phyloP scores from a whole-genome alignment of 2,113 vertebrate genomes.

The Ascaphus truei region DNA sequence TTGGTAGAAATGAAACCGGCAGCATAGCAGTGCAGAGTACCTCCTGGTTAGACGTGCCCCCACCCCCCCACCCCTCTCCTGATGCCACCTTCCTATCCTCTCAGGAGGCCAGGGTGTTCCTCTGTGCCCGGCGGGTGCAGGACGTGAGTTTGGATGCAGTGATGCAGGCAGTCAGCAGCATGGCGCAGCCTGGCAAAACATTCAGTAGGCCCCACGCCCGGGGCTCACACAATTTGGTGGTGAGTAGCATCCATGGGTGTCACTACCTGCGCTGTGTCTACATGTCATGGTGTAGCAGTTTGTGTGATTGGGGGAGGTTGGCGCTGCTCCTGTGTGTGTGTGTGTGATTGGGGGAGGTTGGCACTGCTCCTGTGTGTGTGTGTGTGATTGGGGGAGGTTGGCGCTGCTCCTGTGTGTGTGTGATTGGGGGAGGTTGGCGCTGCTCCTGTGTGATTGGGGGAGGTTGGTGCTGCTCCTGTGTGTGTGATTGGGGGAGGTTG shows the following conservation, averaged over 20 bases:
- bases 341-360: too few relatives aligned
- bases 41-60: not conserved
- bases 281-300: too few relatives aligned
- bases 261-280: too few relatives aligned
- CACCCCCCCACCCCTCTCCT: not conserved
- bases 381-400: too few relatives aligned
- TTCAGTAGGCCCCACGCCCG: conserved; percentile 50
- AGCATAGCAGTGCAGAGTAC: not conserved
- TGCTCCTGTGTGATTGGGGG: not conserved
- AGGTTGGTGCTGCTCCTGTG: not conserved
- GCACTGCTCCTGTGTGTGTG: not conserved
- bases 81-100: too few relatives aligned
- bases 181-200: conserved; percentile 50
- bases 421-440: not conserved
- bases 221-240: conserved; percentile 66
- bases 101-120: conserved; percentile 63
- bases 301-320: too few relatives aligned
- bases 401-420: not conserved
- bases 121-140: conserved; percentile 56
- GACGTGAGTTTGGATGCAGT: conserved; percentile 66
- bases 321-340: too few relatives aligned
- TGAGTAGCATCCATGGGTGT: conserved; percentile 35
- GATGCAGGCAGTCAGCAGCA: conserved; percentile 49
- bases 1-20: too few relatives aligned
- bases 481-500: too few relatives aligned